phyloP scores from a whole-genome alignment of 2,888 invertebrate species.

The Trichacis sp. region DNA sequence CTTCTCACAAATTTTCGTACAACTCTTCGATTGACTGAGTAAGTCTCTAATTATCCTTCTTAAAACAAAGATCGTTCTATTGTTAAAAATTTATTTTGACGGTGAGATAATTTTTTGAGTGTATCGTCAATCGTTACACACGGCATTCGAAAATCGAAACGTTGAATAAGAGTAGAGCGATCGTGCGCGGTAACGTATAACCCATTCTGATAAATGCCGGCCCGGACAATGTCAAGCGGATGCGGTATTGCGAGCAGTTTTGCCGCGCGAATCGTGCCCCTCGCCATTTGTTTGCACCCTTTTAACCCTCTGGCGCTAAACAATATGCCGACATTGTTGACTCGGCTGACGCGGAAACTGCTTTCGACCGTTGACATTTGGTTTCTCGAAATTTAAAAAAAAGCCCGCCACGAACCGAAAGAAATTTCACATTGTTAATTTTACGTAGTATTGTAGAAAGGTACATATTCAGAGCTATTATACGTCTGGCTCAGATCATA shows the following conservation, averaged over 20 bases:
- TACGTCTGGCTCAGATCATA: too few relatives aligned
- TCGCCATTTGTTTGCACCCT: slow-evolving; percentile 34
- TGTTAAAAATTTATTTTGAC: too few relatives aligned
- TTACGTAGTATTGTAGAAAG: too few relatives aligned
- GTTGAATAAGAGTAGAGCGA: slow-evolving; percentile 34
- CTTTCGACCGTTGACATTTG: not conserved
- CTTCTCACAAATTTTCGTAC: too few relatives aligned
- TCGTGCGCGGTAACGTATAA: slow-evolving; percentile 30
- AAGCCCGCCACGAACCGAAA: too few relatives aligned
- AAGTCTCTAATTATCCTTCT: too few relatives aligned
- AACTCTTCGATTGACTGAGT: too few relatives aligned
- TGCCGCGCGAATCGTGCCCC: slow-evolving; percentile 48
- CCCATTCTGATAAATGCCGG: slow-evolving; percentile 48
- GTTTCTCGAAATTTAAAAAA: not conserved
- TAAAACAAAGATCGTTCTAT: too few relatives aligned
- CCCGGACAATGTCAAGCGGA: slow-evolving; percentile 47
- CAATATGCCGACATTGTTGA: slow-evolving; percentile 19
- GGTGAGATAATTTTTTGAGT: slow-evolving; percentile 12
- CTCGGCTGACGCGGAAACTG: slow-evolving; percentile 4
- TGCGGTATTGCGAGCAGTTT: slow-evolving; percentile 39
- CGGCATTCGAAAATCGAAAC: slow-evolving; percentile 22
- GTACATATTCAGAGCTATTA: too few relatives aligned
- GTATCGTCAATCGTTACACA: slow-evolving; percentile 35
- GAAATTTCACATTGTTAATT: too few relatives aligned
- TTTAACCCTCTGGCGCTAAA: slow-evolving; percentile 12